Conservation (phyloP, 2,113 vertebrate species). For the Oreochromis niloticus region DNA sequence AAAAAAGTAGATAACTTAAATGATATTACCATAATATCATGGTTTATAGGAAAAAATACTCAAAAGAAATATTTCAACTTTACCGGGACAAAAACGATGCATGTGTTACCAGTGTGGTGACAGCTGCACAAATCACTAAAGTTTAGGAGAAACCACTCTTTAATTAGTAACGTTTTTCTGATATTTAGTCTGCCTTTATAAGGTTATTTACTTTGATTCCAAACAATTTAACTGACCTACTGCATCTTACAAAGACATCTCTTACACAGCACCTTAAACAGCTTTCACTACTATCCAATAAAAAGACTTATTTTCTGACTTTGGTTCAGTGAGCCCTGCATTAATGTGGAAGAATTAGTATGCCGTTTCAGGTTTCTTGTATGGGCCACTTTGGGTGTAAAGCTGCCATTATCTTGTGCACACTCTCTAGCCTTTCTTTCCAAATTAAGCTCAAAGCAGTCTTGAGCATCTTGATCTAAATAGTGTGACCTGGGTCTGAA, state of each 20-base stretch:
- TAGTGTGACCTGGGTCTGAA: background rate
- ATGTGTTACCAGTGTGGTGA: background rate
- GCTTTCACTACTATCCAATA: background rate
- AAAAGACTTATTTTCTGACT: background rate
- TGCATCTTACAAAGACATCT: background rate
- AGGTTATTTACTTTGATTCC: background rate
- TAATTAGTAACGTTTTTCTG: background rate
- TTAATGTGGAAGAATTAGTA: background rate
- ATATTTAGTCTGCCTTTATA: background rate
- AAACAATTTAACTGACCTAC: background rate
- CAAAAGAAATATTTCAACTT: background rate
- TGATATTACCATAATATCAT: background rate
- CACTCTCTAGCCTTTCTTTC: background rate
- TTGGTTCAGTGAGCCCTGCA: background rate
- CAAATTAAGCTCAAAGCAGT: constrained; percentile 12
- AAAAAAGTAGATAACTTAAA: background rate
- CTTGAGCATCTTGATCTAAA: background rate
- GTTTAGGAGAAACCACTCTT: background rate
- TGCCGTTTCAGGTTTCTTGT: background rate
- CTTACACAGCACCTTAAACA: background rate
- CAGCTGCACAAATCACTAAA: background rate
- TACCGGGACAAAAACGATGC: background rate
- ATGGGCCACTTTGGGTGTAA: background rate
- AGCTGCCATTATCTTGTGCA: background rate
- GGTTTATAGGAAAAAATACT: background rate